Conservation (phyloP, 2,888 invertebrate genomes). For the Syritta pipiens region DNA sequence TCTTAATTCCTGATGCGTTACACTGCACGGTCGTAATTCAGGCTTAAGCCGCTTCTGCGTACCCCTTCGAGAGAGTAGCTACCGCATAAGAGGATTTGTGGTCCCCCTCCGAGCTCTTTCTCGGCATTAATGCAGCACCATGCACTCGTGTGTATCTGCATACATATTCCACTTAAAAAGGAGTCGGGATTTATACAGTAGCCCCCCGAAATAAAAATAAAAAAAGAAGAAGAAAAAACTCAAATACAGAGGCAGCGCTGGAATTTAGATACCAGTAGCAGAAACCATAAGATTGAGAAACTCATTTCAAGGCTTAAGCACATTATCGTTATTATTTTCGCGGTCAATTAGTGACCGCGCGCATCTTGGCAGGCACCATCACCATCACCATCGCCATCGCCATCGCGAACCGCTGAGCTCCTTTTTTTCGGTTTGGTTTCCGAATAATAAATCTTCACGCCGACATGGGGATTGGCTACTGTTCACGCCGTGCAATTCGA, state of each 20-base stretch:
- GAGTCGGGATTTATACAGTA: conserved; percentile 43
- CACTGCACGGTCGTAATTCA: conserved; percentile 43
- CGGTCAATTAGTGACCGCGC: conserved; percentile 68
- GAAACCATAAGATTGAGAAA: conserved; percentile 65
- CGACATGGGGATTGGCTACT: conserved; percentile 63
- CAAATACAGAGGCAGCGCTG: neutral
- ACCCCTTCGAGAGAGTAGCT: conserved; percentile 9
- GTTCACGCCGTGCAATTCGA: conserved; percentile 59
- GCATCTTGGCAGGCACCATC: conserved; percentile 17
- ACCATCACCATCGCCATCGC: neutral
- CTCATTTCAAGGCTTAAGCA: conserved; percentile 68
- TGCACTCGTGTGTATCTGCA: conserved; percentile 3
- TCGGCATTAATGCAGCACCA: conserved; percentile 37
- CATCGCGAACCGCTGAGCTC: neutral
- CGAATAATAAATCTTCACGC: conserved; percentile 62
- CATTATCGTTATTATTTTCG: conserved; percentile 69
- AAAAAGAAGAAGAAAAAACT: conserved; percentile 5
- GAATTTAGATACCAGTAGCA: conserved; percentile 68
- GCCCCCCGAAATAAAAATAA: conserved; percentile 3
- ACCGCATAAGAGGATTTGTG: conserved; percentile 60
- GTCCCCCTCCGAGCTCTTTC: conserved; percentile 4
- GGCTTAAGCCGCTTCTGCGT: conserved; percentile 43
- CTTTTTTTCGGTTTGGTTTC: conserved; percentile 25
- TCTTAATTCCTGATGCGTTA: conserved; percentile 44
- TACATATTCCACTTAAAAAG: conserved; percentile 35